Evolutionary conservation across 2,797 vertebrate species (phyloP).

Genomic region (Capromys pilorides): DNA sequence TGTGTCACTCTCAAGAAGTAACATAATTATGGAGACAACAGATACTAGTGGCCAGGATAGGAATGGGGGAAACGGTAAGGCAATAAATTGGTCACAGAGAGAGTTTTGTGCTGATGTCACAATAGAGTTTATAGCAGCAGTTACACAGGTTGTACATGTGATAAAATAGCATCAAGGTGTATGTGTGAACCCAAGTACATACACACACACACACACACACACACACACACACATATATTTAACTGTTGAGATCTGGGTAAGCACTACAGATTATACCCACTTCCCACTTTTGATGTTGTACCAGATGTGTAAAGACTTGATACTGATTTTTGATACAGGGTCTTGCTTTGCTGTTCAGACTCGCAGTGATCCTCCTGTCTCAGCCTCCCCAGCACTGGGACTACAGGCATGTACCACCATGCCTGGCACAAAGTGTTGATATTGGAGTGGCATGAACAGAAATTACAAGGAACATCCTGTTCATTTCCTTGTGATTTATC

Average conservation of each 20-base stretch:
- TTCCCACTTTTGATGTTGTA: conserved; percentile 28
- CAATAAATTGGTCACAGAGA: background rate
- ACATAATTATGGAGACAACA: background rate
- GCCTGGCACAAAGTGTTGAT: background rate
- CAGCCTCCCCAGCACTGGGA: no score
- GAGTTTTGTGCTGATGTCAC: conserved; percentile 8
- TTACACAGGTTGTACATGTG: background rate
- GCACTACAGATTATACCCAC: background rate
- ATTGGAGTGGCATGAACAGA: background rate
- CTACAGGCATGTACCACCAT: no score
- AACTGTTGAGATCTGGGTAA: background rate
- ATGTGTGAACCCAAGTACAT: background rate
- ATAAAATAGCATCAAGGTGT: background rate
- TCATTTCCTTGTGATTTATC: background rate
- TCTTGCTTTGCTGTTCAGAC: no score
- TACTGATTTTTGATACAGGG: background rate
- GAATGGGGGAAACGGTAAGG: background rate
- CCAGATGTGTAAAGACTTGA: conserved; percentile 35
- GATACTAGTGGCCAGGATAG: background rate
- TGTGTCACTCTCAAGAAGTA: background rate
- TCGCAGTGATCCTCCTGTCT: no score
- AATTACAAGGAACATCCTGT: background rate
- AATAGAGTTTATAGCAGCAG: background rate
- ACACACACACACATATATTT: no score
- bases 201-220: background rate